Evolutionary conservation across 2,797 vertebrate species (phyloP).

Genomic region (Gadopsis bispinosus): DNA sequence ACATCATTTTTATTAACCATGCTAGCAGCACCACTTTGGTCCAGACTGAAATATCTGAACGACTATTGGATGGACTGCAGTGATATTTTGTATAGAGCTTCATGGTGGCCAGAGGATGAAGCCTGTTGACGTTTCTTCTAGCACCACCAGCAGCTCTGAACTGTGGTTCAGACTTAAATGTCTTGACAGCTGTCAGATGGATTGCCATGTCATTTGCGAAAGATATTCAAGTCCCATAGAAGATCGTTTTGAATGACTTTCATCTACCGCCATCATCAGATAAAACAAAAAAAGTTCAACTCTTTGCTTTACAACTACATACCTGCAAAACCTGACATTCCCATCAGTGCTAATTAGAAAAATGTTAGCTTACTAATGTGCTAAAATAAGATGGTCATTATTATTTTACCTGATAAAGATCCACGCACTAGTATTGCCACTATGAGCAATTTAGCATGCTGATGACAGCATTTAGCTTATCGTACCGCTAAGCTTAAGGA

Average conservation of each 20-base stretch:
- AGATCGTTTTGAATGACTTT: no score
- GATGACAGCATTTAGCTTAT: slow-evolving; percentile 12
- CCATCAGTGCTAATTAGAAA: not conserved
- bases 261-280: not conserved
- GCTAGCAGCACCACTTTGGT: not conserved
- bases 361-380: not conserved
- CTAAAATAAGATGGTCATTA: not conserved
- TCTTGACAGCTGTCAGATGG: not conserved
- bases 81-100: not conserved
- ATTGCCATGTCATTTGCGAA: not conserved
- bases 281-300: no score
- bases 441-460: not conserved
- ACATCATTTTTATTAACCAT: not conserved
- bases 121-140: not conserved
- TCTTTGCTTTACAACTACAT: not conserved
- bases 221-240: not conserved
- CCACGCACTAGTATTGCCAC: not conserved
- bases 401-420: not conserved
- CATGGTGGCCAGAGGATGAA: not conserved
- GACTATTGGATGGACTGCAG: not conserved
- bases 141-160: not conserved
- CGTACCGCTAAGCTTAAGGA: not conserved
- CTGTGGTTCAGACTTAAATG: not conserved
- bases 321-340: not conserved
- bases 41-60: not conserved